These are phyloP conservation scores for Phodopus roborovskii DNA, from an alignment of 2,113 vertebrate species.

Conservation along the genomic window DNA sequence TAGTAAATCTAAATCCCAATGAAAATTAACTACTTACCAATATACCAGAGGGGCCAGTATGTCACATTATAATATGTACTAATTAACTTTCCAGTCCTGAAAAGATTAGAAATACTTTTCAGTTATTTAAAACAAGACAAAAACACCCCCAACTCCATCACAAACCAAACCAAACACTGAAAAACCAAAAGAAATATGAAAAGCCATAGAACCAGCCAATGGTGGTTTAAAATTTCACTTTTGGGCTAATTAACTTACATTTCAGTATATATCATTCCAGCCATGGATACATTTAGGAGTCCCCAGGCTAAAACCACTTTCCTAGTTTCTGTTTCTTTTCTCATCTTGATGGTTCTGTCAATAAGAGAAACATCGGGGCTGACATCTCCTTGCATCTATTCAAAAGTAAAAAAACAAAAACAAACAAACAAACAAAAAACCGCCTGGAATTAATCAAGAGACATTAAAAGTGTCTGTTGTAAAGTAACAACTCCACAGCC, in stretches of 20 bases:
- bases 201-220: background rate
- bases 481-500: background rate
- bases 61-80: slow-evolving; percentile 94
- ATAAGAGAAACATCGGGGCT: slow-evolving; percentile 88
- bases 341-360: slow-evolving; percentile 93
- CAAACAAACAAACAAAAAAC: too few species aligned
- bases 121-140: background rate
- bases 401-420: slow-evolving; percentile 59
- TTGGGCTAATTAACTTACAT: slow-evolving; percentile 88
- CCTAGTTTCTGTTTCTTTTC: slow-evolving; percentile 92
- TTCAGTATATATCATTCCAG: slow-evolving; percentile 97
- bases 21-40: slow-evolving; percentile 89
- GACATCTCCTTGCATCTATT: slow-evolving; percentile 87
- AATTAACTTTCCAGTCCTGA: slow-evolving; percentile 94
- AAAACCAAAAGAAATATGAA: slow-evolving; percentile 35
- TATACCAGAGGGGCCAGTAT: slow-evolving; percentile 96
- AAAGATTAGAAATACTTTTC: slow-evolving; percentile 50
- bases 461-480: background rate
- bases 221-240: background rate
- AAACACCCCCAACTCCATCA: background rate
- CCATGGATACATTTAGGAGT: slow-evolving; percentile 93
- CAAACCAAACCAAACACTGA: background rate
- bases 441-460: background rate
- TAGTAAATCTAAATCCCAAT: slow-evolving; percentile 27
- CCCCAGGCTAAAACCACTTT: slow-evolving; percentile 96